Conservation (phyloP, 2,113 vertebrate genomes). For the Cyanoderma ruficeps region DNA sequence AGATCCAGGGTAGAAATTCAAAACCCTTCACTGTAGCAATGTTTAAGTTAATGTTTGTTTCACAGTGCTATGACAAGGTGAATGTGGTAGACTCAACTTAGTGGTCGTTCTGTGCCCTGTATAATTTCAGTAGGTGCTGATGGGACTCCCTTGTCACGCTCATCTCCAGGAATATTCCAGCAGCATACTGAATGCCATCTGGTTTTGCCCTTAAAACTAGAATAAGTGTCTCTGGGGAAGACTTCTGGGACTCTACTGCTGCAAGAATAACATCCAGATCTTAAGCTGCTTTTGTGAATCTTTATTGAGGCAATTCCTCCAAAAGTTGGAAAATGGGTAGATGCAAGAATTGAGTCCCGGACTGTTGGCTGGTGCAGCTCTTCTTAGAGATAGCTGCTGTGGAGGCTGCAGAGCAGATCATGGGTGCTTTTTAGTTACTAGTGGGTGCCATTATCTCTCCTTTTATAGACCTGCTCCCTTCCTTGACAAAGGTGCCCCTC, state of each 20-base stretch:
- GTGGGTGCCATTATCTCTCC: neutral
- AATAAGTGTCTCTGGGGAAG: neutral
- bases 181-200: neutral
- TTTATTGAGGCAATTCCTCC: neutral
- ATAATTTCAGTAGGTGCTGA: neutral
- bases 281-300: neutral
- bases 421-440: neutral
- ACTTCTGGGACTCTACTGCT: neutral
- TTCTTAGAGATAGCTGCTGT: neutral
- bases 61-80: neutral
- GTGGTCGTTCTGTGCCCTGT: neutral
- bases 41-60: neutral
- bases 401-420: neutral
- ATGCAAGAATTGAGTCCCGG: neutral
- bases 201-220: neutral
- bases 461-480: neutral
- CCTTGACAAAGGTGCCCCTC: rapidly evolving
- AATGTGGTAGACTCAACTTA: neutral
- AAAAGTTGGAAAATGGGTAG: neutral
- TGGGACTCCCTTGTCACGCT: neutral
- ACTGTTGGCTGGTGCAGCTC: neutral
- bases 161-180: neutral
- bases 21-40: neutral
- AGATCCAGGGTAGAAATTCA: neutral
- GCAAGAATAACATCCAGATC: neutral